Evolutionary conservation across 1,140 invertebrate genomes (phyloP), one percentile per base, ranked within the genome.

Genomic region (Trachymyrmex septentrionalis): DNA sequence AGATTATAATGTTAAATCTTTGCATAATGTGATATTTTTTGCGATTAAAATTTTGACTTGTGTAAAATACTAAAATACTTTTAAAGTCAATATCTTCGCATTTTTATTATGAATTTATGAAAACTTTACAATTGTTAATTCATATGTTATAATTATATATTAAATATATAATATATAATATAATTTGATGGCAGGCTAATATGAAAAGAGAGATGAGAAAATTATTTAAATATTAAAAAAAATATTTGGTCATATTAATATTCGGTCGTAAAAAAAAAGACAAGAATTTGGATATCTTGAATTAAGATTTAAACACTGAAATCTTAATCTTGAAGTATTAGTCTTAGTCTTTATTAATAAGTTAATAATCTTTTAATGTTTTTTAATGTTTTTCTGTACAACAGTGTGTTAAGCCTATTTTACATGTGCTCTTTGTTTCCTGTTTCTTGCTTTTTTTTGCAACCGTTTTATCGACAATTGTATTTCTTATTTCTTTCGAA

Each of bases 291-390:
- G 5, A 63, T 27, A 34, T n/a, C 3, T 66, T 1, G 30, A 0
- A 38, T 34, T 38, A 4, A 66, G 30, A 27, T 55, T 24, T 12
- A 57, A 84, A 69, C 61, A 90, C 88, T 85, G 88, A 87, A 87
- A 80, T 87, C 86, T 89, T 90, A 71, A 9, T 80, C 75, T 84
- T 80, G 77, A 34, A 75, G 85, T 87, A 80, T 89, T 80, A 34
- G 71, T 10, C 24, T 80, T 80, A 34, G 71, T 10, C 24, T 80
- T 21, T 84, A 87, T n/a, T 27, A 48, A 72, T 48, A 57, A 75
- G 69, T 76, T 76, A 69, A 21, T 21, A 59, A 50, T 89, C 10
- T 44, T 66, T 16, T 66, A 24, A 7, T 38, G 34, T 38, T 38
- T 7, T 34, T 38, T 38, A 38, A 48, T 27, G 9, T 76, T 38